Percentiles rank a stretch among this genome's conserved stretches.
Evolutionary conservation across 2,797 vertebrate species (phyloP).

Genomic region (Emydoidea blandingii): DNA sequence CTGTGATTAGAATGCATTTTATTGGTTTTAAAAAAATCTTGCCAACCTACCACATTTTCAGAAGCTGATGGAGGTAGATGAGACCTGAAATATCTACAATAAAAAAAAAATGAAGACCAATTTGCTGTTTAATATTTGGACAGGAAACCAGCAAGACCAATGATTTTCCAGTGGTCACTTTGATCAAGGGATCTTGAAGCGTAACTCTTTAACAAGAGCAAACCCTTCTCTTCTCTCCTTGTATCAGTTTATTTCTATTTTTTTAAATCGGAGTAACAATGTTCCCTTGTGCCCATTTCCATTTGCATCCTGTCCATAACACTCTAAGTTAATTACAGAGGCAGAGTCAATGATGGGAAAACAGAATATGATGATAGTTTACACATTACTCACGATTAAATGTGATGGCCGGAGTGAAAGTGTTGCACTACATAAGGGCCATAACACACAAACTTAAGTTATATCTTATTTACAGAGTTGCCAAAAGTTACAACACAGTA

Average conservation of each 20-base stretch:
- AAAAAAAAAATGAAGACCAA: slow-evolving; percentile 7
- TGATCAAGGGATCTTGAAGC: not conserved
- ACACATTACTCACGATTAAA: not conserved
- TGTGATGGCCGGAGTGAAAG: not conserved
- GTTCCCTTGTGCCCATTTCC: not conserved
- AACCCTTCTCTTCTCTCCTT: not conserved
- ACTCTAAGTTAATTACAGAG: not conserved
- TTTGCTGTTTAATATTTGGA: not conserved
- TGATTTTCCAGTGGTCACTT: not conserved
- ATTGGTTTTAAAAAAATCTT: slow-evolving; percentile 9
- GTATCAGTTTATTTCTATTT: not conserved
- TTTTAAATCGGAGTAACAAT: slow-evolving; percentile 4
- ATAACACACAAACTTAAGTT: not conserved
- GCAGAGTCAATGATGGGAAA: not conserved
- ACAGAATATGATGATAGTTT: not conserved
- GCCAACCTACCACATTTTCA: slow-evolving; percentile 29
- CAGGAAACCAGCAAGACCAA: not conserved
- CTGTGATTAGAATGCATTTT: slow-evolving; percentile 47
- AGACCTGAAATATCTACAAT: not conserved
- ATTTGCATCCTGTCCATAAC: not conserved
- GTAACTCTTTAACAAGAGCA: not conserved
- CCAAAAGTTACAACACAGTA: not conserved
- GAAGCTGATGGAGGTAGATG: slow-evolving; percentile 38
- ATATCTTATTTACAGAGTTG: not conserved
- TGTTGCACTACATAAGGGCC: not conserved